A percentile compares a stretch with the other conserved stretches of the same genome.
These are phyloP conservation scores for Prinia subflava DNA, from an alignment of 2,113 vertebrate species.

Conservation along the genomic window DNA sequence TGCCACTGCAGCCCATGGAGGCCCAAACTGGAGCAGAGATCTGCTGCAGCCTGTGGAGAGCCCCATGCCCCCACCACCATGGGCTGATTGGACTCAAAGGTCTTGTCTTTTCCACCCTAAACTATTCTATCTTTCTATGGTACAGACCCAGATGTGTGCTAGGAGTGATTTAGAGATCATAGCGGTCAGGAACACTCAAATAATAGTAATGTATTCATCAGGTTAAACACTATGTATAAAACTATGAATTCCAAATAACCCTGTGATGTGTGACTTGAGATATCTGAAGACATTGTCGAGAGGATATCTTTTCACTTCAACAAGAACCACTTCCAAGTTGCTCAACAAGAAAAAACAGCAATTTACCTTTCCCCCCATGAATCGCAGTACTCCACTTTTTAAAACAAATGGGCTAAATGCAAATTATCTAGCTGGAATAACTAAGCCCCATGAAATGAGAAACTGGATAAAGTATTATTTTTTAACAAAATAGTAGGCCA, in stretches of 20 bases:
- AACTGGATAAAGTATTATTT: not conserved
- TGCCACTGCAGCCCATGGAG: not conserved
- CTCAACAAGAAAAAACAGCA: not conserved
- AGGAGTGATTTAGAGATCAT: not conserved
- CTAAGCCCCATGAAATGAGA: not conserved
- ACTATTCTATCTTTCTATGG: not conserved
- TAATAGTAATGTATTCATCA: not conserved
- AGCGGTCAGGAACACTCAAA: not conserved
- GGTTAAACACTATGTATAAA: not conserved
- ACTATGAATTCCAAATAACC: not conserved
- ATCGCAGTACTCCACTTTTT: not conserved
- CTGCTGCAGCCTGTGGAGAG: not conserved
- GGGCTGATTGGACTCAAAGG: too few relatives aligned
- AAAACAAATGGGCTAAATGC: not conserved
- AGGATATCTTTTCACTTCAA: not conserved
- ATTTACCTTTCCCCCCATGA: not conserved
- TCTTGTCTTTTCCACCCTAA: not conserved
- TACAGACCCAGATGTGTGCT: not conserved
- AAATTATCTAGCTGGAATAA: not conserved
- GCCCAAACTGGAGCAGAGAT: not conserved
- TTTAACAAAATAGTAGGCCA: not conserved
- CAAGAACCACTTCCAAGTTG: not conserved
- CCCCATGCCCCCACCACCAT: not conserved
- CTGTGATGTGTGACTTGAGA: not conserved
- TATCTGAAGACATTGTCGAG: not conserved